Conservation (phyloP, 2,797 vertebrate genomes). For the Macropodus opercularis region DNA sequence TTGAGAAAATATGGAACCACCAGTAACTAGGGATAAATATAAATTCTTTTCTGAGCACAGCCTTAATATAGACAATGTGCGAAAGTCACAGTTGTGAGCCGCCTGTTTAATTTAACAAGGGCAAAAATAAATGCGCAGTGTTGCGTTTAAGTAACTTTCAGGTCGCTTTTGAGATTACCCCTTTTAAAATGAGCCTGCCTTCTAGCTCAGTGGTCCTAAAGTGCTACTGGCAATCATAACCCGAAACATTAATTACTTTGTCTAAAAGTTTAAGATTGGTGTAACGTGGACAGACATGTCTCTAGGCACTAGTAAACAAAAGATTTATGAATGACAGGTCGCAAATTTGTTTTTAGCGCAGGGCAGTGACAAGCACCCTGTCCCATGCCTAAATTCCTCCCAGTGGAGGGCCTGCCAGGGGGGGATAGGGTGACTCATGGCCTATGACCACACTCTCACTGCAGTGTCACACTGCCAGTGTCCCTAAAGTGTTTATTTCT, state of each 20-base stretch:
- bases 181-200: slow-evolving; percentile 22
- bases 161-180: slow-evolving; percentile 48
- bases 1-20: slow-evolving; percentile 72
- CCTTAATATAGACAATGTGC: slow-evolving; percentile 83
- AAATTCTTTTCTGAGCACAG: slow-evolving; percentile 80
- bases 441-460: slow-evolving; percentile 73
- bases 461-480: slow-evolving; percentile 59
- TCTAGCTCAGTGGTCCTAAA: slow-evolving; percentile 20
- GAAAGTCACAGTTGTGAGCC: slow-evolving; percentile 80
- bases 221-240: neutral
- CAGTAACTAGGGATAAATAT: slow-evolving; percentile 81
- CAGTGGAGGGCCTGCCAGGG: slow-evolving; percentile 62
- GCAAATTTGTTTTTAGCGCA: slow-evolving; percentile 79
- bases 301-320: slow-evolving; percentile 72
- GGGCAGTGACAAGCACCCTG: slow-evolving; percentile 70
- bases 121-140: slow-evolving; percentile 77
- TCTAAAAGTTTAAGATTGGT: slow-evolving; percentile 51
- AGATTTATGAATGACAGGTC: slow-evolving; percentile 82
- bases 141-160: slow-evolving; percentile 75
- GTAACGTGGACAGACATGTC: slow-evolving; percentile 53
- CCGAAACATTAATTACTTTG: slow-evolving; percentile 25
- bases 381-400: slow-evolving; percentile 75
- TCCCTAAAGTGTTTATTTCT: slow-evolving; percentile 78
- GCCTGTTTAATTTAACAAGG: slow-evolving; percentile 77
- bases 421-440: slow-evolving; percentile 75